Base-by-base conservation (phyloP, 2,113 vertebrate species). In the Cyanoliseus patagonus region DNA sequence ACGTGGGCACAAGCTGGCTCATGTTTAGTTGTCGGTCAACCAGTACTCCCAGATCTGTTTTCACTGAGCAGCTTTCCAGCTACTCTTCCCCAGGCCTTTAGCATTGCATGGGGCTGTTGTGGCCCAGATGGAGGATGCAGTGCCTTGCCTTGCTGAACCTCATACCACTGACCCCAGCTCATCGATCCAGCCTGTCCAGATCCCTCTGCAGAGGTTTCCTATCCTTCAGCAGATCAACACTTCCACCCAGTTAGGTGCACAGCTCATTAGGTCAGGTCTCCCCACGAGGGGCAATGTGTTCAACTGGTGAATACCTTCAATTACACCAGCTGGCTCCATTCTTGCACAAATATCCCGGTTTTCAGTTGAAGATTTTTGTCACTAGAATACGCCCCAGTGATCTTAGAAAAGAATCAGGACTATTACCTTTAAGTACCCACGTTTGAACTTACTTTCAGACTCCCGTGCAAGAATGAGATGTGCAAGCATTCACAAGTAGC, bases 111-210 rank as follows among this genome's bases (percentile, higher is more conserved):
- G n/a, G 20, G 31, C 35, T 23, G 44, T 6, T 61, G 39, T 41
- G 75, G 46, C 18, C 20, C 24, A 47, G 16, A 46, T 30, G n/a
- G n/a, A 74, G 52, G 61, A 67, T 4, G 6, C 2, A 19, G 20
- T 20, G 17, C 9, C 27, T 16, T 10, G 11, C 39, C 11, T 30
- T 46, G 24, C 27, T 80, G 42, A 19, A 37, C 35, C 31, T 72
- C 27, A 3, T 20, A 16, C 17, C 1, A 3, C 17, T 67, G 59
- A 28, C 67, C 33, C 39, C 72, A 69, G 17, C 11, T 17, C 53
- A 41, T 47, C 0, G 0, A 13, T 47, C 39, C 68, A 74, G 39
- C 24, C 52, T 24, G 11, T 27, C 62, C 46, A 55, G n/a, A 28
- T 31, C 10, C 68, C 30, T 53, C 46, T 53, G 35, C 53, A 81